These are phyloP conservation scores for Rallus crepitans DNA, from an alignment of 2,797 vertebrate genomes.

Conservation along the genomic window DNA sequence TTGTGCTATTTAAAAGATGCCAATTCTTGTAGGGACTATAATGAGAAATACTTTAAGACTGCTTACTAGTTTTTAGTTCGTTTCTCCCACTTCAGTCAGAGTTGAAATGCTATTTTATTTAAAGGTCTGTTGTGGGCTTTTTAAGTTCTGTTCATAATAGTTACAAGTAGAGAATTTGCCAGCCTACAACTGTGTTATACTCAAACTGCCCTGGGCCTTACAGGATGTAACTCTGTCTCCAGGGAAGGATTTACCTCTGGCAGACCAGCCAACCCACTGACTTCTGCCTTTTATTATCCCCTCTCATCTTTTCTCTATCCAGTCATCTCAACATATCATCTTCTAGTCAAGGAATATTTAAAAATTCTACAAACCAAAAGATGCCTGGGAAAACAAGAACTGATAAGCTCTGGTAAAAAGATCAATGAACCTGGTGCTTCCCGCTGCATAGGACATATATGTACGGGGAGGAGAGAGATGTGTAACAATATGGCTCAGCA, in stretches of 20 bases:
- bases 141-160: constrained; percentile 51
- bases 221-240: constrained; percentile 51
- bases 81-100: neutral
- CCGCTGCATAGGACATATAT: neutral
- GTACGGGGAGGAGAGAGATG: neutral
- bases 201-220: constrained; percentile 51
- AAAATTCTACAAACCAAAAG: neutral
- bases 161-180: constrained; percentile 60
- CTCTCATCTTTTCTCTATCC: neutral
- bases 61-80: neutral
- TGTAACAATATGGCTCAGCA: neutral
- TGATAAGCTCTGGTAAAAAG: neutral
- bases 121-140: neutral
- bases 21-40: constrained; percentile 26
- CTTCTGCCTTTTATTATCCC: neutral
- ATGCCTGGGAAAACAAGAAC: neutral
- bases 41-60: constrained; percentile 27
- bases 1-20: constrained; percentile 54
- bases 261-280: neutral
- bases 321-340: neutral
- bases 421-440: neutral
- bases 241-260: constrained; percentile 52
- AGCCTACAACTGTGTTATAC: constrained; percentile 44
- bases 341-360: neutral
- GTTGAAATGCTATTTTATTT: neutral